Base-by-base conservation (phyloP, 64 coral and sea anemone species). In the Dendronephthya gigantea region DNA sequence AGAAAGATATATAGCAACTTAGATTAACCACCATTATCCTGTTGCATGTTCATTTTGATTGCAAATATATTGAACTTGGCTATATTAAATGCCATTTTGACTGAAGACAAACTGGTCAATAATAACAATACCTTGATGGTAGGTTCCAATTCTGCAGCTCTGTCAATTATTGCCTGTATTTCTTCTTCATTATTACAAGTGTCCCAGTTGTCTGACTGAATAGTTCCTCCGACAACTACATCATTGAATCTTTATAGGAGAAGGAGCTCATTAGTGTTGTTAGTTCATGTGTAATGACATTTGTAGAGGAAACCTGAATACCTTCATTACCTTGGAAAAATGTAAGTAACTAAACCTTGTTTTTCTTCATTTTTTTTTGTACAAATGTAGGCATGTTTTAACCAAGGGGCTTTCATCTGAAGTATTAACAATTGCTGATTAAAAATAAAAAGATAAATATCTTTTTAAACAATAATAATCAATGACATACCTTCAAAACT, bases 221-320 rank as follows among this genome's bases (percentile, higher is more conserved):
- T 49, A 39, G 90, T 92, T 36, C 90, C 90, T 35, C 90, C 90
- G 48, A 92, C 33, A 65, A 92, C 70, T 74, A 92, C 86, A 33
- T 68, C 74, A 5, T 83, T 76, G n/a, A 79, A 15, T 37, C 65
- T 87, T 12, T 35, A 34, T 40, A 27, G 16, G 25, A 62, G 25
- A 22, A 19, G 7, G 7, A 23, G 17, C 19, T 23, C 3, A 27
- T 62, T 23, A 62, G 55, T 19, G 6, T 22, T 62, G 19, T 5
- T 2, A 23, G 19, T 0, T 7, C 19, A 62, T 62, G 4, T n/a
- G n/a, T n/a, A n/a, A n/a, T n/a, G n/a, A n/a, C n/a, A n/a, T n/a
- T n/a, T n/a, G n/a, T n/a, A n/a, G n/a, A n/a, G n/a, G n/a, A n/a
- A n/a, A n/a, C n/a, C n/a, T n/a, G n/a, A n/a, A n/a, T n/a, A n/a